Base-by-base conservation (phyloP, 1,140 invertebrate genomes). In the Amphibalanus amphitrite region DNA sequence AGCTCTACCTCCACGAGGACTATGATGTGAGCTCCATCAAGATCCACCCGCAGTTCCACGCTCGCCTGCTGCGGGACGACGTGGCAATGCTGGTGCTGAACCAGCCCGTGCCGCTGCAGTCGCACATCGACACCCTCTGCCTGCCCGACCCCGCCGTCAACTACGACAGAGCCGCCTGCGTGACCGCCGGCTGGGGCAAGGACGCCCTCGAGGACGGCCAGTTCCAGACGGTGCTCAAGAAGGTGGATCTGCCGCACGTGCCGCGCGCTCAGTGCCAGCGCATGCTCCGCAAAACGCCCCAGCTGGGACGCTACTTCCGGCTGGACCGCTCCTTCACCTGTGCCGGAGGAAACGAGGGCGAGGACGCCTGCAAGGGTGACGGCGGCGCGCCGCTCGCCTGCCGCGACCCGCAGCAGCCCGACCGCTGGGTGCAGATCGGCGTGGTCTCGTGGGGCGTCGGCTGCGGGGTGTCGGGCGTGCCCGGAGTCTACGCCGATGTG, bases 41-140 rank as follows among this genome's bases (percentile, higher is more conserved):
- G 20, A 76, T 86, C 0, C 89, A 94, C 77, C 84, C 87, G 25
- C 75, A 82, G 0, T 95, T 89, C 75, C 82, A 86, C 72, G 78
- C 83, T 40, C 71, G 76, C 0, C 81, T 78, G 26, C 86, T 93
- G 82, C 82, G 82, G 3, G 91, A 93, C 76, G 93, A 95, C 77
- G 81, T 95, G 23, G 88, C 89, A 0, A 74, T 95, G 40, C 79
- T 93, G 68, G 81, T 83, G 74, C 78, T 95, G 23, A 83, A 86
- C 1, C 76, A 83, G 15, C 84, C 86, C 0, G 80, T 93, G n/a
- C 80, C 84, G 69, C 89, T 89, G 71, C 91, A 90, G 78, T 85
- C 88, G 65, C 93, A 90, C 85, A 86, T 94, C 0, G 82, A 79
- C 28, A 79, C 81, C 86, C 74, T 88, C 86, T 15, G 87, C 86